Evolutionary conservation across 2,888 invertebrate species (phyloP).

Genomic region (Tipula confusa): DNA sequence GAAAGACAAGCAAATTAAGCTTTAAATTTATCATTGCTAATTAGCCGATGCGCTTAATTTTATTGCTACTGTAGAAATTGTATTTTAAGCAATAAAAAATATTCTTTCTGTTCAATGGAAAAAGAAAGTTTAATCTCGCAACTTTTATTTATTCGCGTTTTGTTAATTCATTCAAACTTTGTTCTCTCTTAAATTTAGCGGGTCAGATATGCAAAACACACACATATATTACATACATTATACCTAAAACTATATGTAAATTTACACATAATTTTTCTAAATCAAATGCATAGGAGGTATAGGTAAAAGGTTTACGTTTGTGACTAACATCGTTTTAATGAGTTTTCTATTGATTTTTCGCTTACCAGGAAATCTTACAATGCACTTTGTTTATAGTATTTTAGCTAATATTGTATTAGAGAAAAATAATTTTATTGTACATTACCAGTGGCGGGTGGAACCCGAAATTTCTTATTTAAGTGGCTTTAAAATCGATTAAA

Average conservation of each 20-base stretch:
- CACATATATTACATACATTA: not conserved
- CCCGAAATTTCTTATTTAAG: no score
- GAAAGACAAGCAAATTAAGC: no score
- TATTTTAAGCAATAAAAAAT: not conserved
- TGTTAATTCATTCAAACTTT: not conserved
- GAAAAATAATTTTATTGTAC: no score
- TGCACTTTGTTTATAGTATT: not conserved
- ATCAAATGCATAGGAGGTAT: not conserved
- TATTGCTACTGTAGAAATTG: not conserved
- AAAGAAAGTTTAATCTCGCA: not conserved
- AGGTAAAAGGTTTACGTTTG: not conserved
- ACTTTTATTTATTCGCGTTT: not conserved
- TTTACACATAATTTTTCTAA: not conserved
- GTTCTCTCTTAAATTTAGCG: not conserved
- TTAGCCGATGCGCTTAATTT: not conserved
- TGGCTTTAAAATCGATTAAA: no score
- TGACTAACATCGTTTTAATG: not conserved
- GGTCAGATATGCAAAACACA: not conserved
- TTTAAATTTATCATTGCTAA: no score
- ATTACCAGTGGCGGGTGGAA: no score
- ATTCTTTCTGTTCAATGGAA: not conserved
- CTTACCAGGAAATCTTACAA: not conserved
- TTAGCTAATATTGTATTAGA: no score
- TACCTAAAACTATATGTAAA: not conserved
- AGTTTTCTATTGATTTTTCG: not conserved